Percentiles rank a stretch among this genome's conserved stretches.
Conservation (phyloP, 2,888 invertebrate genomes). For the Microctonus brassicae region DNA sequence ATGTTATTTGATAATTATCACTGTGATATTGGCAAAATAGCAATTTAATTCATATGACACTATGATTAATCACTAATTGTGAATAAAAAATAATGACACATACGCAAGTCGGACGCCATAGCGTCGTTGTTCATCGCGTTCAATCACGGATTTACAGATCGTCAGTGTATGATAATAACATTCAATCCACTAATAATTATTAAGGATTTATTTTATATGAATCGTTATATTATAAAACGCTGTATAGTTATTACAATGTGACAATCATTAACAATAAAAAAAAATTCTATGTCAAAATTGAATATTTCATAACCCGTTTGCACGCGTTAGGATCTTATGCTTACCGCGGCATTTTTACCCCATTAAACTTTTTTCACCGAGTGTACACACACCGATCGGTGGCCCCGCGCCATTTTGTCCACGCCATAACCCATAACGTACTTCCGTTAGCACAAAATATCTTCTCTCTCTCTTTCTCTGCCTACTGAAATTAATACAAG, state of each 20-base stretch:
- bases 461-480: background rate
- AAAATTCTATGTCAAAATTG: slow-evolving; percentile 14
- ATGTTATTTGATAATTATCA: background rate
- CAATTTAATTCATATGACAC: background rate
- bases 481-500: background rate
- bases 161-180: slow-evolving; percentile 8
- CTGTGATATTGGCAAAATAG: background rate
- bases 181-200: slow-evolving; percentile 14
- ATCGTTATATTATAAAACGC: slow-evolving; percentile 3
- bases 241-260: background rate
- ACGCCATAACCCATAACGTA: slow-evolving; percentile 44
- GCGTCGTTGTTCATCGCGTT: slow-evolving; percentile 60
- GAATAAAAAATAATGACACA: slow-evolving; percentile 51
- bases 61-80: slow-evolving; percentile 20
- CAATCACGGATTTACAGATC: slow-evolving; percentile 39
- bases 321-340: slow-evolving; percentile 54
- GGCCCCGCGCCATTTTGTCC: slow-evolving; percentile 60
- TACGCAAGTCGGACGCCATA: slow-evolving; percentile 63
- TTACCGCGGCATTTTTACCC: slow-evolving; percentile 59
- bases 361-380: slow-evolving; percentile 54
- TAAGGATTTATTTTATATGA: slow-evolving; percentile 11
- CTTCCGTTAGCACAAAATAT: slow-evolving; percentile 45
- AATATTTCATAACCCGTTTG: slow-evolving; percentile 44
- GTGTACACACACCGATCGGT: slow-evolving; percentile 54
- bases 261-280: background rate